These are phyloP conservation scores for pig (Sus scrofa) DNA, from an alignment of 2,113 vertebrate species.

Conservation along the genomic window T2T-Sscrofa CM000820.6:101756001-101756500, in stretches of 20 bases:
- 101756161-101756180: not conserved
- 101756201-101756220: not conserved
- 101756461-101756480: not conserved
- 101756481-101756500: not conserved
- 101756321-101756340: not conserved
- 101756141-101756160: not conserved
- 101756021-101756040: not conserved
- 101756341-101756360: not conserved
- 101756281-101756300: not conserved
- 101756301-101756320: not conserved
- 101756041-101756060: not conserved
- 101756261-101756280: not conserved
- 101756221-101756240: rapidly evolving
- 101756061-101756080: not conserved
- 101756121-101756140: not conserved
- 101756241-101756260: not conserved
- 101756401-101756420: not conserved
- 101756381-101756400: not conserved
- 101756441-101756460: not conserved
- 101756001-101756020: not conserved
- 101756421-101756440: not conserved
- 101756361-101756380: not conserved
- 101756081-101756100: not conserved
- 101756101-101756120: not conserved
- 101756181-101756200: not conserved